Evolutionary conservation across 2,797 vertebrate species (phyloP).

Genomic region (Buphagus erythrorhynchus): DNA sequence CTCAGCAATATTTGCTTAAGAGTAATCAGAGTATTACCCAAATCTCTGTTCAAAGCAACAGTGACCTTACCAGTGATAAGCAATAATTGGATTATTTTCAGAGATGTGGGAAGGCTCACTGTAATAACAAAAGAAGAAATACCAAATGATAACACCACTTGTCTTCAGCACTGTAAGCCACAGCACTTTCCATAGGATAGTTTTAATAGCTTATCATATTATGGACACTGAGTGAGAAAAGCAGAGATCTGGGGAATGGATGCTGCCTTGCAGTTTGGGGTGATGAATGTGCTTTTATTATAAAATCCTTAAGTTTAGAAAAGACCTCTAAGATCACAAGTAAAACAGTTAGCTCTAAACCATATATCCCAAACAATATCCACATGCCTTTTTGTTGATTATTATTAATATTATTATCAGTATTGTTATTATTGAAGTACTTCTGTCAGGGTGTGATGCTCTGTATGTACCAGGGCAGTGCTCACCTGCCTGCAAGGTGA

Average conservation of each 20-base stretch:
- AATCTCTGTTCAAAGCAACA: constrained; percentile 59
- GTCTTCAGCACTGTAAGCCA: constrained; percentile 25
- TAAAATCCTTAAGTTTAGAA: background rate
- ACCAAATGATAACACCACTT: constrained; percentile 41
- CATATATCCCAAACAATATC: background rate
- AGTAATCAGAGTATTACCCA: constrained; percentile 55
- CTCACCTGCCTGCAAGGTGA: background rate
- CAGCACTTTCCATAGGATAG: background rate
- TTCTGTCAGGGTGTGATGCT: background rate
- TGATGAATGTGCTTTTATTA: background rate
- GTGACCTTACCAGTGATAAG: constrained; percentile 50
- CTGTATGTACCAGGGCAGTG: background rate
- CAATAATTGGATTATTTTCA: constrained; percentile 69
- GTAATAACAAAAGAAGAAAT: constrained; percentile 58
- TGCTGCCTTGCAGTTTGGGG: background rate
- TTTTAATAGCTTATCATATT: constrained; percentile 33
- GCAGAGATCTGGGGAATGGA: background rate
- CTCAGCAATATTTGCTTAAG: constrained; percentile 61
- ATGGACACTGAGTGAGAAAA: constrained; percentile 15
- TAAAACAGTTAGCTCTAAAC: background rate
- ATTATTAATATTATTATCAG: background rate
- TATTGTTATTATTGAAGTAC: background rate
- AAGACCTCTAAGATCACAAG: accelerated
- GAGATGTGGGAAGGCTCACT: constrained; percentile 54
- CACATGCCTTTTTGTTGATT: background rate